Evolutionary conservation across 2,888 invertebrate species (phyloP).

Genomic region (Ectemnius cavifrons): DNA sequence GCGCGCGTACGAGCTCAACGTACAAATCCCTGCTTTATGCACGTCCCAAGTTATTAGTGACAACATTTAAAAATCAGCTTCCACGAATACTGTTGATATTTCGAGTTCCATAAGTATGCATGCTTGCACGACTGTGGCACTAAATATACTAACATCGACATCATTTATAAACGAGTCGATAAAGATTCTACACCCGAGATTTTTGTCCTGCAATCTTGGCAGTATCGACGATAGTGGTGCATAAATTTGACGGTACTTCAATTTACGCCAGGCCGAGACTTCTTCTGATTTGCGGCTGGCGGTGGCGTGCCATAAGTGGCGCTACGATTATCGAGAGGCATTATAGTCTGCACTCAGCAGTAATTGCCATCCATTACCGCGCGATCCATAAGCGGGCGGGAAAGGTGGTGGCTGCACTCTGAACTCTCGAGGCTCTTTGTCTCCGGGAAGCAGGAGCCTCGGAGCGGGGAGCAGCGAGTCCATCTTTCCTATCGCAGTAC

Average conservation of each 20-base stretch:
- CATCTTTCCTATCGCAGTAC: conserved; percentile 53
- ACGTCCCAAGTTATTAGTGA: too few relatives aligned
- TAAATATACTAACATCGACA: neutral
- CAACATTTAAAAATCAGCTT: too few relatives aligned
- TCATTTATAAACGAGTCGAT: neutral
- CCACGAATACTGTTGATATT: too few relatives aligned
- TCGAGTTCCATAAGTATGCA: too few relatives aligned
- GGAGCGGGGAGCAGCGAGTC: conserved; percentile 8
- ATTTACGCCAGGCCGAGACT: conserved; percentile 25
- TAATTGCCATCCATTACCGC: conserved; percentile 62
- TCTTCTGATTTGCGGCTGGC: conserved; percentile 44
- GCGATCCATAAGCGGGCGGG: conserved; percentile 57
- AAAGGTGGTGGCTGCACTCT: conserved; percentile 32
- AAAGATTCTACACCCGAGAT: neutral
- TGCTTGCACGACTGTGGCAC: neutral
- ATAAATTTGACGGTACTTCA: conserved; percentile 23
- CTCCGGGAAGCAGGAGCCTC: conserved; percentile 22
- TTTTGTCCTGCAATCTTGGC: neutral
- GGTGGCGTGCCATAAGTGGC: conserved; percentile 46
- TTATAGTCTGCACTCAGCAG: conserved; percentile 59
- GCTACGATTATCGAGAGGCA: conserved; percentile 57
- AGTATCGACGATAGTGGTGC: conserved; percentile 12
- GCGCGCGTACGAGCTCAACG: conserved; percentile 15
- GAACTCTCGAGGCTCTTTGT: conserved; percentile 50
- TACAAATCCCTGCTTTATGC: conserved; percentile 9